Percentiles rank a stretch among this genome's conserved stretches.
These are phyloP conservation scores for Gymnocheta viridis DNA, from an alignment of 2,888 invertebrate species.

Conservation along the genomic window DNA sequence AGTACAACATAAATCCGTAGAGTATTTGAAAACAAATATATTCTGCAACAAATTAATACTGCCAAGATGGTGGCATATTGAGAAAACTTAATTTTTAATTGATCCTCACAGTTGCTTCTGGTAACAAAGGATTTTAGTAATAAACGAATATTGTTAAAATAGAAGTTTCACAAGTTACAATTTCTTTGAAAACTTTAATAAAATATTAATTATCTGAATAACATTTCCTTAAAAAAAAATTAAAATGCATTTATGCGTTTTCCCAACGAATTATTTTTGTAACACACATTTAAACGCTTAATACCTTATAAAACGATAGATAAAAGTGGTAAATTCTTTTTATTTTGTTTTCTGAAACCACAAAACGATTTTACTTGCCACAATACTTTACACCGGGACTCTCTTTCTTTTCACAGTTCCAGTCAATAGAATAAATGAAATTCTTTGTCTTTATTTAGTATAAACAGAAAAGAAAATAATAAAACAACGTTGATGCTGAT, in stretches of 20 bases:
- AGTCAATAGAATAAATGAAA: constrained; percentile 30
- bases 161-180: neutral
- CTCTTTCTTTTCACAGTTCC: neutral
- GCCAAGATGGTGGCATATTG: too few species aligned
- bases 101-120: too few species aligned
- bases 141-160: too few species aligned
- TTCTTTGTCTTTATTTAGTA: constrained; percentile 59
- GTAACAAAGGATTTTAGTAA: too few species aligned
- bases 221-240: neutral
- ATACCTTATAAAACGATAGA: neutral
- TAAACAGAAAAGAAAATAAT: neutral
- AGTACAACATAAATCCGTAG: too few species aligned
- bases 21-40: too few species aligned
- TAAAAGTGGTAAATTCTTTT: neutral
- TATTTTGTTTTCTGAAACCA: constrained; percentile 3
- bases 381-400: constrained; percentile 1
- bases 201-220: neutral
- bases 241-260: neutral
- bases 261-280: constrained; percentile 1
- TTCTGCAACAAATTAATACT: too few species aligned
- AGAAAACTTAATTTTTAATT: too few species aligned
- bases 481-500: neutral
- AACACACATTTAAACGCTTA: neutral
- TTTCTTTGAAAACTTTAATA: neutral
- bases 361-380: constrained; percentile 21